Base-by-base conservation (phyloP, 2,113 vertebrate species). In the Penelope pileata region DNA sequence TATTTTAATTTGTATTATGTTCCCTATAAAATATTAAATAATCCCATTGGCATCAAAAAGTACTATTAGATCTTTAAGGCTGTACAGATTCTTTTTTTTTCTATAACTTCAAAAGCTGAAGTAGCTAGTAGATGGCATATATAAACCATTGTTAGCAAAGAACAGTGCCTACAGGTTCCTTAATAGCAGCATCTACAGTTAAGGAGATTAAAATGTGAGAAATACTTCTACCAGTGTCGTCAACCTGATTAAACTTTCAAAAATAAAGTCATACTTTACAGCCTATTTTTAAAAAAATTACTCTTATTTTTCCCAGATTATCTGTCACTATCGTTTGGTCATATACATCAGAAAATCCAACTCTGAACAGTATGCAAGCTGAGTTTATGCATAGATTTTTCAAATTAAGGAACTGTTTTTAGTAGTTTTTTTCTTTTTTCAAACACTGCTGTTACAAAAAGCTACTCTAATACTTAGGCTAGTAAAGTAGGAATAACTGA, bases 1-100 rank as follows among this genome's bases (percentile, higher is more conserved):
- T 91, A 36, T 93, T 91, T 95, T 90, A 90, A 88, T 88, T 91
- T 89, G 30, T 86, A 50, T 84, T 89, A 9, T 66, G 18, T 84
- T 76, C 53, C 48, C 62, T 76, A 58, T 82, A 63, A 92, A 94
- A 89, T 78, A 79, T 75, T 89, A 92, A 83, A 73, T 60, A 58
- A 45, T 62, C 29, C 3, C 60, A n/a, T 70, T 86, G 51, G 36
- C 66, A 68, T 75, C 27, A 47, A 58, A 74, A 80, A 76, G n/a
- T 72, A 23, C 36, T 51, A 2, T 63, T 48, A 50, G 19, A 36
- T 78, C 47, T 91, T 92, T 82, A 76, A 91, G 74, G 32, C 17
- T 64, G 32, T 86, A 34, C 34, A 78, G 53, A 92, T 84, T 43
- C 81, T 82, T 12, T 91, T 36, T 36, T 67, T 78, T 2, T n/a